Evolutionary conservation across 2,113 vertebrate genomes (phyloP).

Genomic region (Symphodus melops): DNA sequence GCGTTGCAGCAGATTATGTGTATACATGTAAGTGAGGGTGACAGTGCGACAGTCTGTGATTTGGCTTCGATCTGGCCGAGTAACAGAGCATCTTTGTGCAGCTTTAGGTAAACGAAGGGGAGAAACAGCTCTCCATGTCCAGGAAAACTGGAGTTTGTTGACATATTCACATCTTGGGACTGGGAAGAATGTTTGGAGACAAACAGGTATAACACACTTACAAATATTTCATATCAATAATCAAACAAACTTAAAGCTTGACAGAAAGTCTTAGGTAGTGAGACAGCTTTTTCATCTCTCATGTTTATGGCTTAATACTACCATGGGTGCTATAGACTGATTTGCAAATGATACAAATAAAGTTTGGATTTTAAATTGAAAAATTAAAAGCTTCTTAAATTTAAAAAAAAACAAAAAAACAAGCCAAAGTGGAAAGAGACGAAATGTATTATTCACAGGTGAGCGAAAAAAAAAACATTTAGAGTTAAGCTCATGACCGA

Average conservation of each 20-base stretch:
- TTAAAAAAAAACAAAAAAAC: no score
- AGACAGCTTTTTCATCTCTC: background rate
- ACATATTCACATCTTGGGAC: background rate
- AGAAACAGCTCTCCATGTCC: background rate
- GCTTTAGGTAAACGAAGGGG: constrained; percentile 27
- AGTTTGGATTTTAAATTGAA: no score
- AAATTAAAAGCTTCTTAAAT: no score
- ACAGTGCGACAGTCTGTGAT: background rate
- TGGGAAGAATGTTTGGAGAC: background rate
- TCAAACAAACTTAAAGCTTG: background rate
- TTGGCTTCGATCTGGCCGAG: constrained; percentile 3
- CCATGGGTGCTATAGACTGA: background rate
- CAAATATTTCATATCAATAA: background rate
- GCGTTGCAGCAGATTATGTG: background rate
- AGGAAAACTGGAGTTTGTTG: background rate
- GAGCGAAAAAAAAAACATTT: background rate
- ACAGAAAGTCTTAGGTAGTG: background rate
- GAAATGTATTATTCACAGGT: no score
- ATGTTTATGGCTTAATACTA: background rate
- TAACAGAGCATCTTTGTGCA: constrained; percentile 67
- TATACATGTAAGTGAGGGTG: background rate
- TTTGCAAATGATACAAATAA: background rate
- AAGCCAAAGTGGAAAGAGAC: no score
- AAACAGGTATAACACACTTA: background rate
- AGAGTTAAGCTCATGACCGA: background rate